These are phyloP conservation scores for Ostrea edulis DNA, from an alignment of 1,140 invertebrate genomes.

Conservation along the genomic window DNA sequence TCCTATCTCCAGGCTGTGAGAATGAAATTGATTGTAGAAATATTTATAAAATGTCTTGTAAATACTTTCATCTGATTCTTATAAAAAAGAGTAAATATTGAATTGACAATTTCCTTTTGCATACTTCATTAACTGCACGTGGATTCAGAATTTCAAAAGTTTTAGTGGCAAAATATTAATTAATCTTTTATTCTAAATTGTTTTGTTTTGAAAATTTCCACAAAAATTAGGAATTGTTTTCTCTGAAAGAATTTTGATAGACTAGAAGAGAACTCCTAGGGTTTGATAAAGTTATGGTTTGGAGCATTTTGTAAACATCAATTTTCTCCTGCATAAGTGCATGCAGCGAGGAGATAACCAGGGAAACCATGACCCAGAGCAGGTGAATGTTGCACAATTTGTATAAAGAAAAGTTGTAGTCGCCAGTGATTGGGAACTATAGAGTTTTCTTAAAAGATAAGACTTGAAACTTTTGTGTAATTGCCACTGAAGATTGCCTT, in stretches of 20 bases:
- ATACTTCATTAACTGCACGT: not conserved
- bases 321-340: slow-evolving; percentile 2
- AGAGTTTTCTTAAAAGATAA: not conserved
- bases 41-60: slow-evolving; percentile 18
- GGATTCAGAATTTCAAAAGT: not conserved
- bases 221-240: slow-evolving; percentile 16
- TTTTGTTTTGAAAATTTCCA: not conserved
- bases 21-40: slow-evolving; percentile 4
- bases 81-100: slow-evolving; percentile 4
- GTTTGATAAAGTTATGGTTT: slow-evolving; percentile 8
- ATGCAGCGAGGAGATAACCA: not conserved
- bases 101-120: not conserved
- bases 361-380: not conserved
- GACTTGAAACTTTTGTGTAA: slow-evolving; percentile 3
- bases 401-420: not conserved
- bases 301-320: slow-evolving; percentile 33
- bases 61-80: not conserved
- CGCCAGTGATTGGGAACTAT: not conserved
- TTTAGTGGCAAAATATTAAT: slow-evolving; percentile 1
- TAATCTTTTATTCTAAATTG: slow-evolving; percentile 2
- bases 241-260: slow-evolving; percentile 20
- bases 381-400: slow-evolving; percentile 5
- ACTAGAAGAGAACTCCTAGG: not conserved
- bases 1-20: not conserved
- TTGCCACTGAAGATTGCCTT: not conserved